phyloP scores from a whole-genome alignment of 2,797 vertebrate genomes.

The Orestias chungarensis region DNA sequence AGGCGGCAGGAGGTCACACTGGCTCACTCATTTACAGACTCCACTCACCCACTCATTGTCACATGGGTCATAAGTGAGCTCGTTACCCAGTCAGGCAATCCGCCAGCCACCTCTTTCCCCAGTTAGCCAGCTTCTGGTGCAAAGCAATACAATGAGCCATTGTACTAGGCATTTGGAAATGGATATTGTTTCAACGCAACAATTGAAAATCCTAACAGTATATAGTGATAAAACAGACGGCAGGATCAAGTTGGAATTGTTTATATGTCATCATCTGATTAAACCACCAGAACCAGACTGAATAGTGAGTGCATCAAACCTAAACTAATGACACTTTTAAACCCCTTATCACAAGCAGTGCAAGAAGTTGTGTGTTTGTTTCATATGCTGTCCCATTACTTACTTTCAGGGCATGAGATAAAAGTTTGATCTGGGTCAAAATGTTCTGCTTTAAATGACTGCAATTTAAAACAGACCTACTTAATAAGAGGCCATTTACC shows the following conservation, averaged over 20 bases:
- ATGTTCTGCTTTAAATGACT: neutral
- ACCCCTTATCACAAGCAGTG: neutral
- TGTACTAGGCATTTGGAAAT: constrained; percentile 47
- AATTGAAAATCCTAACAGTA: constrained; percentile 18
- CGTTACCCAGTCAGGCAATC: constrained; percentile 55
- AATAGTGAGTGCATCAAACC: neutral
- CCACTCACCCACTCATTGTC: constrained; percentile 58
- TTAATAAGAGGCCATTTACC: neutral
- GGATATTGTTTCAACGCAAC: constrained; percentile 36
- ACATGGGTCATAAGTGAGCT: constrained; percentile 67
- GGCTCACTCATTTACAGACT: constrained; percentile 53
- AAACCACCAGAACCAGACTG: neutral
- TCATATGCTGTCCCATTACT: neutral
- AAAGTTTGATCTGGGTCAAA: neutral
- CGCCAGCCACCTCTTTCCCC: constrained; percentile 59
- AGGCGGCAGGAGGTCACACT: constrained; percentile 49
- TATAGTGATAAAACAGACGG: constrained; percentile 14
- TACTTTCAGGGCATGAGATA: neutral
- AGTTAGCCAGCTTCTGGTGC: constrained; percentile 38
- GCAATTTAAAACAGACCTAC: too few relatives aligned
- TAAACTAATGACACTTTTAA: neutral
- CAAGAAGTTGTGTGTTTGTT: neutral
- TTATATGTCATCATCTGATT: neutral
- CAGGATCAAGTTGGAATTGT: neutral
- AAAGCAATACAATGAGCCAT: constrained; percentile 62